phyloP scores from a whole-genome alignment of 2,113 vertebrate genomes.

The Arizona elegans region DNA sequence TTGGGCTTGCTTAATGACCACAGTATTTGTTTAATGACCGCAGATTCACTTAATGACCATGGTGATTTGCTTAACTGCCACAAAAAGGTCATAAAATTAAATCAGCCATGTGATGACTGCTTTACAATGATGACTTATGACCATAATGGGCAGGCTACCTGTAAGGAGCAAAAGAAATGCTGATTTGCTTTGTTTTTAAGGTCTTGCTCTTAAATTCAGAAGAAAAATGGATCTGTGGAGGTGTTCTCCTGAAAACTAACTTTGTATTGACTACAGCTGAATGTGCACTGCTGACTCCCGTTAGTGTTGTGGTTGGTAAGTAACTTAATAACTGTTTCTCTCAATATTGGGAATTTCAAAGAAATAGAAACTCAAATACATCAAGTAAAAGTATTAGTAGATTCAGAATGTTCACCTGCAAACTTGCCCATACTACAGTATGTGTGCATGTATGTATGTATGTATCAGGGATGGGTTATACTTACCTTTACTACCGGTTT shows the following conservation, averaged over 20 bases:
- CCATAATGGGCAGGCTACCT: background rate
- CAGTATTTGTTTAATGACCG: background rate
- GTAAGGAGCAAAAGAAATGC: background rate
- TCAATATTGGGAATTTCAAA: background rate
- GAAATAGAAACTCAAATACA: background rate
- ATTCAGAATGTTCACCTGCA: background rate
- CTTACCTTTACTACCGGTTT: no score
- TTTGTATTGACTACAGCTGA: conserved; percentile 79
- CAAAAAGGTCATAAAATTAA: background rate
- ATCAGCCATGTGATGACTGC: background rate
- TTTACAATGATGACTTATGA: background rate
- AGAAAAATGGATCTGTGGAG: conserved; percentile 75
- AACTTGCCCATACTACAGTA: background rate
- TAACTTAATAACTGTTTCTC: background rate
- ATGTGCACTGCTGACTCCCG: conserved; percentile 67
- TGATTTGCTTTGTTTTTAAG: conserved; percentile 56
- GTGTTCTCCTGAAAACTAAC: conserved; percentile 73
- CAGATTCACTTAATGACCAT: background rate
- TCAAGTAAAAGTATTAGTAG: no score
- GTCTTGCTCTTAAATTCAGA: conserved; percentile 67
- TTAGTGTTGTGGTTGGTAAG: conserved; percentile 68
- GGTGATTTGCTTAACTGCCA: background rate
- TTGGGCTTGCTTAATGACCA: background rate
- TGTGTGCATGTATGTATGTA: no score
- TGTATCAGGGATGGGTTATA: no score